Evolutionary conservation across 2,113 vertebrate genomes (phyloP).

Genomic region (Eubucco bourcierii): DNA sequence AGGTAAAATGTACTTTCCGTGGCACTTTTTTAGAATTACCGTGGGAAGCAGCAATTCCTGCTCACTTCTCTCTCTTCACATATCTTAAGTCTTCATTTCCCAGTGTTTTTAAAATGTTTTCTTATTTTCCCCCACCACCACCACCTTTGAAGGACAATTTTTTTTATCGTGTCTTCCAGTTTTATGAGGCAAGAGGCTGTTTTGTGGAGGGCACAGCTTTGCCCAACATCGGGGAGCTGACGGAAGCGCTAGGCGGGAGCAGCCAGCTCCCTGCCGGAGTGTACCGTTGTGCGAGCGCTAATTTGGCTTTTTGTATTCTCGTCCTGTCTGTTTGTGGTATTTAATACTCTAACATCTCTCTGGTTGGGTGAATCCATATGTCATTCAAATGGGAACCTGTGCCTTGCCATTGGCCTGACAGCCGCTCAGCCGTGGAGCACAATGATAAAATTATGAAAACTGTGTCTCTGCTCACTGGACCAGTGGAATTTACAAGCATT

Average conservation of each 20-base stretch:
- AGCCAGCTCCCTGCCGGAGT: background rate
- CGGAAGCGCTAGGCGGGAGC: background rate
- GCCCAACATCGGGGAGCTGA: background rate
- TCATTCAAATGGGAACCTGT: conserved; percentile 85
- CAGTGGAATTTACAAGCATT: conserved; percentile 79
- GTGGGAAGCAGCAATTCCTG: conserved; percentile 20
- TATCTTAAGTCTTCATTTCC: background rate
- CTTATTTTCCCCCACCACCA: background rate
- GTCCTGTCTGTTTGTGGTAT: conserved; percentile 79
- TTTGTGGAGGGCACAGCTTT: background rate
- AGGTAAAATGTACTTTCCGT: conserved; percentile 56
- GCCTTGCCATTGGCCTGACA: conserved; percentile 76
- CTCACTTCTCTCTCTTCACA: background rate
- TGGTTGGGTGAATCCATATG: conserved; percentile 91
- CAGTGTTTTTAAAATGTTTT: background rate
- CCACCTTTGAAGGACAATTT: conserved; percentile 12
- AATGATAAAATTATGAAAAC: conserved; percentile 86
- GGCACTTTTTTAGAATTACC: conserved; percentile 3
- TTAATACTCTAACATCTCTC: conserved; percentile 82
- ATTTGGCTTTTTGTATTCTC: conserved; percentile 78
- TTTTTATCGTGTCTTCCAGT: background rate
- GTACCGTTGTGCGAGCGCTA: background rate
- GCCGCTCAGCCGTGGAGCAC: conserved; percentile 75
- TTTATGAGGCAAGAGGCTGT: conserved; percentile 23
- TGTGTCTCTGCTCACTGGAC: conserved; percentile 83